phyloP scores from a whole-genome alignment of 92 coral and sea anemone species.

The Epizoanthus illoricatus region DNA sequence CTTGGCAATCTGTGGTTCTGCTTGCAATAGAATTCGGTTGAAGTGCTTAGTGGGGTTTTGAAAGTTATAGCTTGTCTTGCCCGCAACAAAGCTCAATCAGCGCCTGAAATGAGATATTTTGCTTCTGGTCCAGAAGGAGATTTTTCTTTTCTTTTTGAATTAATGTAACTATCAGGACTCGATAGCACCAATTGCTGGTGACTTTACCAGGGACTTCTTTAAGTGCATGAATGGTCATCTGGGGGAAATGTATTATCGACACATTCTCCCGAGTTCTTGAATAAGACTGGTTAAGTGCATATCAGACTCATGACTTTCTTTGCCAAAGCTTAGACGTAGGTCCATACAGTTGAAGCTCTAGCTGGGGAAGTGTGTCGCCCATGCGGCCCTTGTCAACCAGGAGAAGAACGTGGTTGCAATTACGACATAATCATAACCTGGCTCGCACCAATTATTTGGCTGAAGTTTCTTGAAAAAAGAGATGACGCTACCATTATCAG shows the following conservation, averaged over 20 bases:
- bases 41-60: background rate
- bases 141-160: background rate
- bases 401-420: too few species aligned
- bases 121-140: background rate
- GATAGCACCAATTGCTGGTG: constrained; percentile 32
- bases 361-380: constrained; percentile 60
- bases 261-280: constrained; percentile 54
- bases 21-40: too few species aligned
- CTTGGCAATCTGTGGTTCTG: constrained; percentile 21
- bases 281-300: constrained; percentile 27
- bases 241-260: constrained; percentile 27
- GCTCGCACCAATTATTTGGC: too few species aligned
- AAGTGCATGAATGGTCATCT: background rate
- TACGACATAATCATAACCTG: too few species aligned
- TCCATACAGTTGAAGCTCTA: constrained; percentile 49
- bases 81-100: constrained; percentile 41
- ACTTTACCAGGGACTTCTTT: background rate
- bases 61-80: constrained; percentile 40
- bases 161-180: constrained; percentile 37
- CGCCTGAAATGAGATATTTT: constrained; percentile 2
- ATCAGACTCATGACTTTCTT: background rate
- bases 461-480: too few species aligned
- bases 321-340: constrained; percentile 38
- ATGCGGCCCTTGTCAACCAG: constrained; percentile 54
- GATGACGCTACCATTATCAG: too few species aligned